A percentile compares a stretch with the other conserved stretches of the same genome.
These are phyloP conservation scores for Brachypodius melanocephalos DNA, from an alignment of 2,113 vertebrate species.

Conservation along the genomic window DNA sequence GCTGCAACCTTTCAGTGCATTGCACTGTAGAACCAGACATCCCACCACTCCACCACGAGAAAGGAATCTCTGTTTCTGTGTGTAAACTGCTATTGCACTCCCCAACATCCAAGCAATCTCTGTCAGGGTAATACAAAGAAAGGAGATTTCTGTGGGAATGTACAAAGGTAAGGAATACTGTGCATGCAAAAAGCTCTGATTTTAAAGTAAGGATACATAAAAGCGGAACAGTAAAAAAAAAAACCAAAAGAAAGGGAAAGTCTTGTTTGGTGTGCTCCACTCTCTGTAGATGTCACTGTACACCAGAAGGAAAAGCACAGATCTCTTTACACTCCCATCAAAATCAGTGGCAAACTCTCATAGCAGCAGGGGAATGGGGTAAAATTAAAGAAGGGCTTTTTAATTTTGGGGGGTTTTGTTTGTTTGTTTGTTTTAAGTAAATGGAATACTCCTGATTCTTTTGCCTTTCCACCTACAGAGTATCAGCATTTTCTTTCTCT, in stretches of 20 bases:
- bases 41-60: neutral
- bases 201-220: neutral
- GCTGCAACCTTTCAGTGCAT: neutral
- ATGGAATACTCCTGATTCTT: neutral
- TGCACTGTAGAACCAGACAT: neutral
- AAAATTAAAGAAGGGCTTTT: neutral
- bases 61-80: neutral
- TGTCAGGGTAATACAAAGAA: neutral
- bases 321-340: neutral
- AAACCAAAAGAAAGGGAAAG: too few species aligned
- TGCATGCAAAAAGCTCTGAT: neutral
- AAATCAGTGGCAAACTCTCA: neutral
- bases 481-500: neutral
- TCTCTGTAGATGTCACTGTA: slow-evolving; percentile 61
- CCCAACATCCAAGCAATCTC: neutral
- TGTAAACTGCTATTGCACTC: neutral
- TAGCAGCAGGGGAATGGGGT: neutral
- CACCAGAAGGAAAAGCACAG: neutral
- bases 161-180: neutral
- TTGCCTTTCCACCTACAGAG: neutral
- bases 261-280: neutral
- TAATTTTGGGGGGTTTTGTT: fast-evolving
- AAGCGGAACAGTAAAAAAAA: neutral
- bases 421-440: neutral
- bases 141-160: neutral